Evolutionary conservation across 2,113 vertebrate species (phyloP).

Genomic region (Menidia beryllina): DNA sequence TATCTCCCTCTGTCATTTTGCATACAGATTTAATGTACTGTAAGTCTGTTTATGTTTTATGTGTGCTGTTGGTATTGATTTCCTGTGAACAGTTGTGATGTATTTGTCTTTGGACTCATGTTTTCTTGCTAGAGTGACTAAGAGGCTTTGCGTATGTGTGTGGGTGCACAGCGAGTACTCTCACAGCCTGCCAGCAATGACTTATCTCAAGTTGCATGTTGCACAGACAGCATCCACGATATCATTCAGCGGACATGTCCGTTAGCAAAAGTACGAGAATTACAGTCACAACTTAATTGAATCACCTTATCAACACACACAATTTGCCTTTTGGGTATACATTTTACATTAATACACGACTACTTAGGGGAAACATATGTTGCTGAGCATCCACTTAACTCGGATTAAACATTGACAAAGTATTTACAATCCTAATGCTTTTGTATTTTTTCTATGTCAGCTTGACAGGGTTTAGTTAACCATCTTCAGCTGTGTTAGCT

Average conservation of each 20-base stretch:
- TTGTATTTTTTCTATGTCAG: conserved; percentile 21
- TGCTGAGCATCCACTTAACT: conserved; percentile 23
- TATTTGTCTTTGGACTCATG: conserved; percentile 36
- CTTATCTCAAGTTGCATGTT: conserved; percentile 64
- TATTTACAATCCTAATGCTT: conserved; percentile 7
- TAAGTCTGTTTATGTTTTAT: background rate
- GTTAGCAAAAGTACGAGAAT: conserved; percentile 9
- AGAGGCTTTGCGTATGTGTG: conserved; percentile 62
- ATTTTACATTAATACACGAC: conserved; percentile 7
- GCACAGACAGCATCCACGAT: conserved; percentile 43
- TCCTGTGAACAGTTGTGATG: conserved; percentile 34
- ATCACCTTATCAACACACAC: background rate
- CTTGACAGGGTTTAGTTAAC: conserved; percentile 52
- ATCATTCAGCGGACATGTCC: conserved; percentile 38
- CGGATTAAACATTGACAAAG: conserved; percentile 1
- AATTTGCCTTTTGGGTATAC: background rate
- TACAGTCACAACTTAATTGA: conserved; percentile 16
- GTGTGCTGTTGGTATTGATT: conserved; percentile 33
- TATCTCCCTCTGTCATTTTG: conserved; percentile 3
- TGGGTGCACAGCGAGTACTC: conserved; percentile 51
- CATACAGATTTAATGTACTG: background rate
- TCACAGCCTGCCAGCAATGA: conserved; percentile 57
- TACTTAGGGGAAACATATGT: conserved; percentile 1
- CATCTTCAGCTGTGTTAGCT: conserved; percentile 36
- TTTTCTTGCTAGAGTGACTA: conserved; percentile 64